phyloP scores from a whole-genome alignment of 2,888 invertebrate species.

The Neoscelio sp. region DNA sequence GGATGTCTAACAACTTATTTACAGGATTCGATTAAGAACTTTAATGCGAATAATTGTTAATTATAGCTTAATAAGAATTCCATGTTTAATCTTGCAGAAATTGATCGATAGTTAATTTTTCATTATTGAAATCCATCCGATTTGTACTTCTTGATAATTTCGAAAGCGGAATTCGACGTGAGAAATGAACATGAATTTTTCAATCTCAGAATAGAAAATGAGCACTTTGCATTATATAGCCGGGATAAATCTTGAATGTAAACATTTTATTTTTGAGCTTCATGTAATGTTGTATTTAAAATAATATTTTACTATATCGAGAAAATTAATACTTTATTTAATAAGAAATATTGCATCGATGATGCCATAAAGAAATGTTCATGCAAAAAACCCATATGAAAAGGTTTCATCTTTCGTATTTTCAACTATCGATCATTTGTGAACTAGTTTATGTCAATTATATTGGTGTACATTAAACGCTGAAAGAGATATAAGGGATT shows the following conservation, averaged over 20 bases:
- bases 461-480: constrained; percentile 32
- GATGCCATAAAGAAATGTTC: too few species aligned
- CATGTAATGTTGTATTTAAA: too few species aligned
- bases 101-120: background rate
- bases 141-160: constrained; percentile 24
- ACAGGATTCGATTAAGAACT: background rate
- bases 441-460: constrained; percentile 46
- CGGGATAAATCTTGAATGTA: too few species aligned
- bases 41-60: background rate
- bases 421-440: constrained; percentile 32
- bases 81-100: background rate
- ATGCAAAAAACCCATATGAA: constrained; percentile 13
- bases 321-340: too few species aligned
- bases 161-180: constrained; percentile 6
- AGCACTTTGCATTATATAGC: too few species aligned
- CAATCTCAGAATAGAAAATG: constrained; percentile 2
- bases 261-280: too few species aligned
- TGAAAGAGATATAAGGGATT: constrained; percentile 31
- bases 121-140: background rate
- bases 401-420: constrained; percentile 5
- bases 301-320: too few species aligned
- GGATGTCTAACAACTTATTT: constrained; percentile 3
- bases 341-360: too few species aligned
- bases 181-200: background rate
- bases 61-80: background rate